Base-by-base conservation (phyloP, 2,888 invertebrate species). In the Hybos culiciformis region DNA sequence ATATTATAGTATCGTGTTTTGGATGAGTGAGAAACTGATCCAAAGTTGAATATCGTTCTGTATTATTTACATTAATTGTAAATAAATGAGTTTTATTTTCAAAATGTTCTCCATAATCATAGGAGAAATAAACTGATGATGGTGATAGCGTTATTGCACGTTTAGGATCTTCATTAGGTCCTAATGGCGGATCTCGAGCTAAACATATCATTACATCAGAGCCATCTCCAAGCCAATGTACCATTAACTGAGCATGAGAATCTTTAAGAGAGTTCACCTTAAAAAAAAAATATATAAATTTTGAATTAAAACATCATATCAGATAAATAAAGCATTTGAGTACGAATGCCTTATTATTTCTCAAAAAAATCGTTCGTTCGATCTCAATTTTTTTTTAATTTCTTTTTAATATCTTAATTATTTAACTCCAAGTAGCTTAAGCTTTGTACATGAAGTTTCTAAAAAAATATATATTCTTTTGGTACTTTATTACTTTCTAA, bases 201-300 rank as follows among this genome's bases (percentile, higher is more conserved):
- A 91, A 68, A 56, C 90, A 90, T 50, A 92, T 80, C 54, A 92
- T 84, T 21, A 88, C 83, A 65, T 85, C 78, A 47, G 86, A 85
- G 17, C 81, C 80, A 62, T 85, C 83, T 20, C 91, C 90, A 11
- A 88, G 84, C 91, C 92, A 92, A 63, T 90, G 87, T 9, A 92
- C 87, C 75, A 91, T 83, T 55, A 92, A 66, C 60, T 88, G 86
- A 56, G 85, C 83, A 60, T 92, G 91, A 49, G 78, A 80, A 66
- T 91, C 90, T 66, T 88, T 83, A 18, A 91, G 70, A 45, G 74
- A 70, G 49, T 76, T 80, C 41, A 79, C 75, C 90, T 90, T 72
- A 24, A 69, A 67, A 57, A 20, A 26, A 41, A 45, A 34, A 21
- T 12, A 37, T 31, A 33, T 24, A 21, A 23, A 7, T 23, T 23